Evolutionary conservation across 2,797 vertebrate species (phyloP), one percentile per base, ranked within the genome.

Genomic region (Falco columbarius): DNA sequence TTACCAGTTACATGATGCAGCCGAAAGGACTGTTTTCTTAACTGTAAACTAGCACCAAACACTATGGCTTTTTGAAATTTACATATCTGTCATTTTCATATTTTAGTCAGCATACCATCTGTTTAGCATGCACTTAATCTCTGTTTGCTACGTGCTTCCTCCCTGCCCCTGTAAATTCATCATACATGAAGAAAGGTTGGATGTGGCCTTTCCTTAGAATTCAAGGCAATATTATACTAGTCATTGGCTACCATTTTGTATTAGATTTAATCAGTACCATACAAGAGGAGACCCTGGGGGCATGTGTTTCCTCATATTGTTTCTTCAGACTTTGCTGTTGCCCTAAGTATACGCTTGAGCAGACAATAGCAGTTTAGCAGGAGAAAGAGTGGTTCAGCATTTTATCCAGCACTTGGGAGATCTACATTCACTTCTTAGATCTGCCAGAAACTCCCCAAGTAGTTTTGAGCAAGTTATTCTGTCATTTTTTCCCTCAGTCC

Each of bases 121-220:
- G 16, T 74, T 93, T 51, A 80, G 71, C 14, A 17, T 22, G 6
- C 2, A 7, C 14, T 76, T 76, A 40, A 47, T 76, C 76, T 67
- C 26, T 80, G 8, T 54, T 90, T 93, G 54, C 58, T 80, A 72
- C 11, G 2, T 66, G 55, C n/a, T n/a, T 84, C 12, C 46, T 79
- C 23, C 30, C 9, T 0, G 0, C 2, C 3, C 11, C 29, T 0
- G 4, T 38, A 30, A 66, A 74, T 74, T 59, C 4, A 51, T 58
- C 2, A 0, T 38, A 40, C 71, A 76, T 80, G 30, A 13, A 74
- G 63, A 63, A 65, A 73, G 14, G 10, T 49, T 82, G 55, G 26
- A 42, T 32, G 4, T 65, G 32, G 29, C 21, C 10, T 92, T 63
- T 84, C 63, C 44, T 76, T 93, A 63, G n/a, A 67, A 82, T 93